Evolutionary conservation across 2,888 invertebrate genomes (phyloP).

Genomic region (Agrotis clavis): DNA sequence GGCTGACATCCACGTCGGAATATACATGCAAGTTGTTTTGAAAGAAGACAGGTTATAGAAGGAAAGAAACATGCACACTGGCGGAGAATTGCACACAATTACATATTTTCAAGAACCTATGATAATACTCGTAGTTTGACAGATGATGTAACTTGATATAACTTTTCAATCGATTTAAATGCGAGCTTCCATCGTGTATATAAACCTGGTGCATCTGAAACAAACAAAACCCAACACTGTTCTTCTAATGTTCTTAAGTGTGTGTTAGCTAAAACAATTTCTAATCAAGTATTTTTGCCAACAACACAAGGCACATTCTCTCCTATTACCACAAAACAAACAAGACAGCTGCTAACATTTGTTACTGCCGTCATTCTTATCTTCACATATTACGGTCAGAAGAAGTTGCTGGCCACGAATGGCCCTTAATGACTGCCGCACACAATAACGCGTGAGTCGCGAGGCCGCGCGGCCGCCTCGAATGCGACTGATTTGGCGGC

Average conservation of each 20-base stretch:
- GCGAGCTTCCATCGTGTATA: neutral
- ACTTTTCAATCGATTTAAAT: neutral
- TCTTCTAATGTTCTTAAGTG: neutral
- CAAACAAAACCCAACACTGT: neutral
- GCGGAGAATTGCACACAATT: too few species aligned
- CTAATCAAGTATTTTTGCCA: conserved; percentile 21
- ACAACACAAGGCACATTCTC: conserved; percentile 14
- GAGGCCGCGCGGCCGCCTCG: conserved; percentile 68
- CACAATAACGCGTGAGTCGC: conserved; percentile 77
- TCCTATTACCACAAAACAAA: conserved; percentile 44
- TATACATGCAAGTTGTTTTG: too few species aligned
- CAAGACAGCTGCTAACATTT: conserved; percentile 60
- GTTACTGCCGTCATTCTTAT: conserved; percentile 61
- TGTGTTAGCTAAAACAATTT: neutral
- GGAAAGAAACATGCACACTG: too few species aligned
- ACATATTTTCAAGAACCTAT: too few species aligned
- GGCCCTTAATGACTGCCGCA: conserved; percentile 83
- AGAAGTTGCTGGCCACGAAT: conserved; percentile 82
- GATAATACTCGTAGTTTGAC: neutral
- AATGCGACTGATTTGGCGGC: conserved; percentile 79
- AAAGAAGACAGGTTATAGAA: too few species aligned
- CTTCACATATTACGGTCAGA: conserved; percentile 72
- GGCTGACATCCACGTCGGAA: neutral
- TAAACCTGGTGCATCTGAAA: neutral
- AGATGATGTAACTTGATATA: neutral